Base-by-base conservation (phyloP, 2,888 invertebrate genomes). In the Drosophila atroscutellata region DNA sequence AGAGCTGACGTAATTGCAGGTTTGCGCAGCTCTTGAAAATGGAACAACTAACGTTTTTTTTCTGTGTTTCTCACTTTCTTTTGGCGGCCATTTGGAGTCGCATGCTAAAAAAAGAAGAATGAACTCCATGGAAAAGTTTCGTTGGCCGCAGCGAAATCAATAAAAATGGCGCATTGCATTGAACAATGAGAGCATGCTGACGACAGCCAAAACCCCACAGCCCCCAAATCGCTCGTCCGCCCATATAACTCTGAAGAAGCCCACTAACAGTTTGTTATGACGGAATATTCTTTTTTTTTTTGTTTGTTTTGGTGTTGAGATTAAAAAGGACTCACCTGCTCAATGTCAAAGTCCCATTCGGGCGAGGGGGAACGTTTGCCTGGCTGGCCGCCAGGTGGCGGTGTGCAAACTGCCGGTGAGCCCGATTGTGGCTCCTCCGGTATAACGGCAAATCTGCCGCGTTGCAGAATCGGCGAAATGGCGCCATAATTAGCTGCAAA, bases 401-500 rank as follows among this genome's bases (percentile, higher is more conserved):
- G 92, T 20, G 91, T 91, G 63, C 90, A 81, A 54, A 92, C 83
- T 28, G 93, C 92, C 54, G 93, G 92, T 8, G 93, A 93, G 49
- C 92, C 92, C 66, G 92, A 92, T 69, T 91, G 83, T 49, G 94
- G 94, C 82, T 94, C 94, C 72, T 93, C 93, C 51, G 93, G 93
- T 83, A 93, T 93, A 71, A 93, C 93, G 80, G 93, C 93, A 75
- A 93, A 93, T 59, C 93, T 91, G 56, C 93, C 93, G 59, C 93
- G 90, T 77, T 93, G 93, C 64, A 93, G 71, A 74, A 93, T 91
- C 45, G 93, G 93, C 24, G 93, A 93, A 79, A 93, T 92, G 68
- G 92, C 92, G 72, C 93, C 93, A 91, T 93, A 93, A 81, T 92
- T 93, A 61, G 91, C 93, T 93, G 76, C 28, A 70, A 79, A 50